Base-by-base conservation (phyloP, 30 jellyfish, hydroid and myxozoan species). In the Kudoa iwatai region DNA sequence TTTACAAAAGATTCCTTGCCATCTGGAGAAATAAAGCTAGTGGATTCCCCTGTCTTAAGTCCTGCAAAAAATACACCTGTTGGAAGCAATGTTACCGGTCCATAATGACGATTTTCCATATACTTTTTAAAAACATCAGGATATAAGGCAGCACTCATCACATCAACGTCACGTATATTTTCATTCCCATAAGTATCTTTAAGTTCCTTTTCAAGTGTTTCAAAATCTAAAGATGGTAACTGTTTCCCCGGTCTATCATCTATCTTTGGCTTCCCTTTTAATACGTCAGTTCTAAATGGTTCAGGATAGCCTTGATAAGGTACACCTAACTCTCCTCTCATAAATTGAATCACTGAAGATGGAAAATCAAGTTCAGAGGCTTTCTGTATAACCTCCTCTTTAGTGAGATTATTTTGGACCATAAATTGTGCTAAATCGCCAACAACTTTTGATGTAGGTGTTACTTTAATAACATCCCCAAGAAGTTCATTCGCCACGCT, bases 371-470 rank as follows among this genome's bases (percentile, higher is more conserved):
- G 53, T 24, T 77, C 88, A 1, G 55, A 82, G 10, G 89, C 94
- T 36, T 81, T 39, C 30, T 55, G 58, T 16, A 50, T 20, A 25
- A 77, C 83, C 35, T 77, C 94, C 0, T 34, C 52, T 21, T 50
- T 86, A 20, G 57, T 82, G 35, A 77, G 53, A 15, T 77, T 55
- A 47, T 77, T 77, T 54, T 77, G 94, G 6, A 63, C 88, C 94
- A 77, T 77, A 42, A 62, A 77, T 68, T 77, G 94, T 1, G 94
- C 94, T 46, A 77, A 36, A 42, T 77, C 94, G 0, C 94, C 94
- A 11, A 77, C 94, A 19, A 77, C 67, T 51, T 77, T 77, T 6
- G 94, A 77, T 10, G 94, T 77, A 17, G 94, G 94, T 17, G 94
- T 77, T 24, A 79, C 98, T 85, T 79, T 79, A 43, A 79, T 56